Base-by-base conservation (phyloP, 2,113 vertebrate species). In the Piaya cayana region DNA sequence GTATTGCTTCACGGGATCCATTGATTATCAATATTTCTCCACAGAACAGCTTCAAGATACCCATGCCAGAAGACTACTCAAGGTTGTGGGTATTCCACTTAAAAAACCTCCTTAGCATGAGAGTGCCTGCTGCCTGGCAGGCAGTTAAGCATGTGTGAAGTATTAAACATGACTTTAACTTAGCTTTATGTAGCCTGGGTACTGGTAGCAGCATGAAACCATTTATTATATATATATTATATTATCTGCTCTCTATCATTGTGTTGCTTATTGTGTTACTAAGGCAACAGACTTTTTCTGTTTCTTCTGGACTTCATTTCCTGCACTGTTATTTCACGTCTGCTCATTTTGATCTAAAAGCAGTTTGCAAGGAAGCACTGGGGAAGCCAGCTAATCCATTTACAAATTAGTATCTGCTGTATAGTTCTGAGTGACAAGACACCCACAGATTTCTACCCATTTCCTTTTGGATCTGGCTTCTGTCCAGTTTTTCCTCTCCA, bases 61-160 rank as follows among this genome's bases (percentile, higher is more conserved):
- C 11, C 9, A 19, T 0, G 5, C 67, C 5, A 1, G 19, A 23
- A 25, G 21, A 58, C 8, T 22, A 17, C 59, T 10, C 23, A 23
- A 27, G 42, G 15, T 17, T 67, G 77, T 22, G 13, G n/a, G 10
- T 36, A 39, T 23, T 2, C 18, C 1, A 3, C 21, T 87, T 69
- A 43, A 56, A n/a, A n/a, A 5, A 8, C 29, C 6, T 5, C 17
- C 21, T 75, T n/a, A 7, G 15, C 3, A 1, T n/a, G 83, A 74
- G 36, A 9, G 8, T 56, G 50, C 36, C 50, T 56, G n/a, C n/a
- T 70, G 50, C 43, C 19, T 45, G 50, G 27, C 42, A 18, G 58
- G 55, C 43, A 82, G n/a, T 5, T 88, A n/a, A 36, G 63, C 16
- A 8, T 6, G 0, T 7, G 10, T 11, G 11, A 80, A 62, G 6